A percentile compares a stretch with the other conserved stretches of the same genome.
phyloP scores from a whole-genome alignment of 2,113 vertebrate genomes.

The Lagopus leucura region DNA sequence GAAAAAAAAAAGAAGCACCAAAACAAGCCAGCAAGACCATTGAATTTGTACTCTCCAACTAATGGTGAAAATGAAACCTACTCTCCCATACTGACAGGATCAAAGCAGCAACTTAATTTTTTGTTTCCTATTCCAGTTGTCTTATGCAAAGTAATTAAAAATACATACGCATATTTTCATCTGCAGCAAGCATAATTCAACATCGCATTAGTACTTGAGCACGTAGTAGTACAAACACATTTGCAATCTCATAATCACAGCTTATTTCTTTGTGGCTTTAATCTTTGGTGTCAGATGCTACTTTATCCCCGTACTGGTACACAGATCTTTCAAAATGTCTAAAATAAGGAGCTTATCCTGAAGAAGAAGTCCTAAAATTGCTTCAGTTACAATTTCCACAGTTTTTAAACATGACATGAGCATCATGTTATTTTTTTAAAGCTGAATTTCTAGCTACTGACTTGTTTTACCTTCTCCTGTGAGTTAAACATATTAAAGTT shows the following conservation, averaged over 20 bases:
- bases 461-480: not conserved
- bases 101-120: not conserved
- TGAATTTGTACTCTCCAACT: not conserved
- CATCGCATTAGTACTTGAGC: not conserved
- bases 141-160: constrained; percentile 60
- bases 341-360: constrained; percentile 58
- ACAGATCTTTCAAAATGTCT: not conserved
- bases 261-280: constrained; percentile 53
- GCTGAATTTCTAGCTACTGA: not conserved
- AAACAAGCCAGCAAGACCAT: not conserved
- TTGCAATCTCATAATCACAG: not conserved
- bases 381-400: not conserved
- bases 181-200: constrained; percentile 42
- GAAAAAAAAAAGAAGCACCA: not conserved
- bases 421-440: not conserved
- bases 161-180: constrained; percentile 50
- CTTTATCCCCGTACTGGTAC: constrained; percentile 30
- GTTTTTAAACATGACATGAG: not conserved
- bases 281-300: constrained; percentile 58
- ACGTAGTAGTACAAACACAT: not conserved
- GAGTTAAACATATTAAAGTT: constrained; percentile 2
- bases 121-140: not conserved
- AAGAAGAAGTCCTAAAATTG: constrained; percentile 18
- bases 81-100: not conserved
- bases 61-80: not conserved